Evolutionary conservation across 2,888 invertebrate species (phyloP).

Genomic region (Parthenolecanium corni): DNA sequence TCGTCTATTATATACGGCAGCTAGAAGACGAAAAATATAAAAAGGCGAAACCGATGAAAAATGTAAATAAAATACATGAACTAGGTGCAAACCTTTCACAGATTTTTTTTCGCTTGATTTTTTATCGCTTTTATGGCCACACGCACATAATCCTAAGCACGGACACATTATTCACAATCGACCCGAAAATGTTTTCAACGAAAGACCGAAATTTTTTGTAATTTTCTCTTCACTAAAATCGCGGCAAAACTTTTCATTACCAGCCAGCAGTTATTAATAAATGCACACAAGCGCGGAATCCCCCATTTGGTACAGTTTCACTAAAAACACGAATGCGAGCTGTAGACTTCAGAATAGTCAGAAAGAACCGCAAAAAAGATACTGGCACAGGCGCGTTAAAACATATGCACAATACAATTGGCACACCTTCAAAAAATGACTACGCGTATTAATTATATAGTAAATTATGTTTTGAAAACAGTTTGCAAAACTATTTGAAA

Average conservation of each 20-base stretch:
- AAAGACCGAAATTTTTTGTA: neutral
- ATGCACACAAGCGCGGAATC: neutral
- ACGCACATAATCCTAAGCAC: conserved; percentile 16
- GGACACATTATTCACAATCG: conserved; percentile 10
- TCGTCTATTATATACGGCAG: no score
- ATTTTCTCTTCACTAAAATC: neutral
- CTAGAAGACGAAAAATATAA: no score
- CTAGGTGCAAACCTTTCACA: neutral
- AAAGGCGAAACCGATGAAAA: no score
- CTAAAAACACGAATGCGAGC: neutral
- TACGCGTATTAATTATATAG: conserved; percentile 18
- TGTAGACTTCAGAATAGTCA: conserved; percentile 4
- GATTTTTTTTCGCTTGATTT: conserved; percentile 4
- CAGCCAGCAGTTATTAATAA: conserved; percentile 4
- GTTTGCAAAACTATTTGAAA: neutral
- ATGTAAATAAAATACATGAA: no score
- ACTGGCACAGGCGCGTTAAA: conserved; percentile 1
- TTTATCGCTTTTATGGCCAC: conserved; percentile 11
- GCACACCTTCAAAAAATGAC: conserved; percentile 18
- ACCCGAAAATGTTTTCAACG: no score
- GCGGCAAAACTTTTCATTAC: neutral
- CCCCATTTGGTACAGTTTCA: no score
- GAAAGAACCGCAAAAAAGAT: neutral
- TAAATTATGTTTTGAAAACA: conserved; percentile 21
- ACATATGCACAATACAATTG: conserved; percentile 10